Evolutionary conservation across 2,888 invertebrate species (phyloP).

Genomic region (Limnephilus auricula): DNA sequence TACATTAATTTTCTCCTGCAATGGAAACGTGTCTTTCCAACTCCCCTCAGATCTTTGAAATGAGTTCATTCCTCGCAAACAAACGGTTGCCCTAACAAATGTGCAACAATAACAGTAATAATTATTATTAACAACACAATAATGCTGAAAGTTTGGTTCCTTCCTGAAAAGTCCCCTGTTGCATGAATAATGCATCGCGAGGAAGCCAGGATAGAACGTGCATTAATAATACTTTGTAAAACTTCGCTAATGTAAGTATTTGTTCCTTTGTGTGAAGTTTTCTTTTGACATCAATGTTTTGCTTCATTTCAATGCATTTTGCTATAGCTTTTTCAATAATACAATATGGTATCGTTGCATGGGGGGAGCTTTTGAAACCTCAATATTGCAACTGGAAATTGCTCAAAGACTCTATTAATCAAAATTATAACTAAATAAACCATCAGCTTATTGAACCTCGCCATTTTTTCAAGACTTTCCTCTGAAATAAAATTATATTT

Average conservation of each 20-base stretch:
- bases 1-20: background rate
- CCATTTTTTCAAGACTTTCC: too few species aligned
- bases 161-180: background rate
- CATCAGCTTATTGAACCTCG: too few species aligned
- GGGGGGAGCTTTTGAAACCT: too few species aligned
- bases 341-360: too few species aligned
- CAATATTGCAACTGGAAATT: too few species aligned
- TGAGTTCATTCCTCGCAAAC: background rate
- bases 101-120: background rate
- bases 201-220: background rate
- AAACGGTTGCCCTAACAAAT: background rate
- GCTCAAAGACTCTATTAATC: too few species aligned
- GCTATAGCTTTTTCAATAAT: too few species aligned
- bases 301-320: background rate
- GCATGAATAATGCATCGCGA: background rate
- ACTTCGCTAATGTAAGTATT: background rate
- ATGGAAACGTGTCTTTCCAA: background rate
- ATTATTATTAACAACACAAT: background rate
- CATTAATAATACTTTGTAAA: conserved; percentile 20
- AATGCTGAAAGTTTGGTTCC: background rate
- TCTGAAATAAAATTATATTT: too few species aligned
- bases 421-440: too few species aligned
- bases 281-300: background rate
- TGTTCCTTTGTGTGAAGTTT: background rate
- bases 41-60: background rate